Percentiles rank a stretch among this genome's conserved stretches.
phyloP scores from a whole-genome alignment of 1,140 invertebrate genomes.

The Glomeris maerens region DNA sequence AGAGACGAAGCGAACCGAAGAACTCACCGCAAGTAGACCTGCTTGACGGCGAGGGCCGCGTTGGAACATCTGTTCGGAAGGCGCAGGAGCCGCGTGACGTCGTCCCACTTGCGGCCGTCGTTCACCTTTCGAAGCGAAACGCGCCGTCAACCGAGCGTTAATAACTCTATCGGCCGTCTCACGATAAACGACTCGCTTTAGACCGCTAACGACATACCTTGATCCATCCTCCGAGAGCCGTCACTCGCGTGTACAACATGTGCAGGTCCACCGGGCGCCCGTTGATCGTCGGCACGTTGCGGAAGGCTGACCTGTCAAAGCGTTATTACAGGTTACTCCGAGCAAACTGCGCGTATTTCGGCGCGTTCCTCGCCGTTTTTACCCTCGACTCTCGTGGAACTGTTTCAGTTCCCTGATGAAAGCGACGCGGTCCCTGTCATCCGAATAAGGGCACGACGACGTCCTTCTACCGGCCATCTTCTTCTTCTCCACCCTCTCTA shows the following conservation, averaged over 20 bases:
- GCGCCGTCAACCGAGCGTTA: too few species aligned
- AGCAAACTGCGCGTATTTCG: too few species aligned
- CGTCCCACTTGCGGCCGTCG: constrained; percentile 67
- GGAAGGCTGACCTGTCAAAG: constrained; percentile 62
- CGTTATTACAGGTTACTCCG: too few species aligned
- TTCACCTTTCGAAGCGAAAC: constrained; percentile 57
- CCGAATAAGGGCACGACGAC: too few species aligned
- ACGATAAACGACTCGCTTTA: too few species aligned
- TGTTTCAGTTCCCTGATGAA: constrained; percentile 60
- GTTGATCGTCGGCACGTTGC: constrained; percentile 60
- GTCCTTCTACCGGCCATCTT: too few species aligned
- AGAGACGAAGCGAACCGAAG: too few species aligned
- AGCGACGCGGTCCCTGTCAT: constrained; percentile 15
- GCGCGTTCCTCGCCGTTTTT: too few species aligned
- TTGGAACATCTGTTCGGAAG: constrained; percentile 68
- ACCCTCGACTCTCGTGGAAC: constrained; percentile 73
- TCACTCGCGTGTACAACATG: constrained; percentile 77
- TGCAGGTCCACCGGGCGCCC: constrained; percentile 81
- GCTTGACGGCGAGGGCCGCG: constrained; percentile 67
- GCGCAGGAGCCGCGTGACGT: constrained; percentile 57
- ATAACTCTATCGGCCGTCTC: too few species aligned
- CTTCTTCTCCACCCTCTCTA: too few species aligned
- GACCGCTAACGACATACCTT: constrained; percentile 59
- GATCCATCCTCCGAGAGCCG: constrained; percentile 74
- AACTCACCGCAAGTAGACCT: constrained; percentile 71